A percentile compares a stretch with the other conserved stretches of the same genome.
These are phyloP conservation scores for Hestina assimilis DNA, from an alignment of 1,140 invertebrate genomes.

Conservation along the genomic window DNA sequence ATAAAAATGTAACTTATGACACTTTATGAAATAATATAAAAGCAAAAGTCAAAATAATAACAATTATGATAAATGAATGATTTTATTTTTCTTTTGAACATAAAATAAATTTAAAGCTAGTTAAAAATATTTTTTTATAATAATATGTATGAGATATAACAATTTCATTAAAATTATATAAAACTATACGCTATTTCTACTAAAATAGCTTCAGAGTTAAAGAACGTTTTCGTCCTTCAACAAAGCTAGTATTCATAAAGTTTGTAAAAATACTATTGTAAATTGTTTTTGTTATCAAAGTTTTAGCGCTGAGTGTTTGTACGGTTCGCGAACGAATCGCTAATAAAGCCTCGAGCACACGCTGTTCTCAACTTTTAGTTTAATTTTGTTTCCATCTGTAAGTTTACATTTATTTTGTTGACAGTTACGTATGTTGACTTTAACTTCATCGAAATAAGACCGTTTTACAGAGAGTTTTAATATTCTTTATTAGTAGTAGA, in stretches of 20 bases:
- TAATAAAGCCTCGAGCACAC: conserved; percentile 4
- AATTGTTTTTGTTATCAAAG: conserved; percentile 2
- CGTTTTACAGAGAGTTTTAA: not conserved
- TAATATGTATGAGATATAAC: too few relatives aligned
- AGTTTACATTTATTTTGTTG: conserved; percentile 1
- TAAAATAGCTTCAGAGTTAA: not conserved
- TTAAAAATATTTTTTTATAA: too few relatives aligned
- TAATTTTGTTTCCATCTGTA: not conserved
- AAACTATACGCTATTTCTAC: too few relatives aligned
- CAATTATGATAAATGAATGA: too few relatives aligned
- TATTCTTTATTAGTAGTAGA: too few relatives aligned
- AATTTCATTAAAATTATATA: too few relatives aligned
- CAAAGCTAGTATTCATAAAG: not conserved
- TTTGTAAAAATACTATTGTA: not conserved
- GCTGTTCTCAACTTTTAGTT: conserved; percentile 4
- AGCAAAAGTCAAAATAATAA: too few relatives aligned
- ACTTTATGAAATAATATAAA: too few relatives aligned
- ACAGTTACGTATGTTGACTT: not conserved
- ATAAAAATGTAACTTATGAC: too few relatives aligned
- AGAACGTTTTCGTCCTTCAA: not conserved
- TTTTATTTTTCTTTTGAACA: too few relatives aligned
- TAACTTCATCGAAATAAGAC: not conserved
- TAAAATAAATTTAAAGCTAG: too few relatives aligned
- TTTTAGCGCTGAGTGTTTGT: not conserved
- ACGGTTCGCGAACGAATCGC: not conserved